Percentiles rank a stretch among this genome's conserved stretches.
Evolutionary conservation across 1,140 invertebrate genomes (phyloP).

Genomic region (Vollenhovia emeryi): DNA sequence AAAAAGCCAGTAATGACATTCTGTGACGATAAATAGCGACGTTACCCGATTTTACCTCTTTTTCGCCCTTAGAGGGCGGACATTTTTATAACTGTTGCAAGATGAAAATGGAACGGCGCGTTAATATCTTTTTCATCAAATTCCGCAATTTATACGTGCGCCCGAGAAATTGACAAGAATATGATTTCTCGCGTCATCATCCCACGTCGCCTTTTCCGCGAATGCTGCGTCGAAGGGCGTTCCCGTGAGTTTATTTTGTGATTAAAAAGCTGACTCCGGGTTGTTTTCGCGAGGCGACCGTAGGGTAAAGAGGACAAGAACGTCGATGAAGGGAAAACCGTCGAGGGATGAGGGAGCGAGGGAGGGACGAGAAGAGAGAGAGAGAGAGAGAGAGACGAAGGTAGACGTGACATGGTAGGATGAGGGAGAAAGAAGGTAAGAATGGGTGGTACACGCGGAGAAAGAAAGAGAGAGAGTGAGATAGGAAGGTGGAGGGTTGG

Average conservation of each 20-base stretch:
- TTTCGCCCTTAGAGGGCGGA: too few species aligned
- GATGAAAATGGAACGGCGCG: background rate
- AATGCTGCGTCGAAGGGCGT: constrained; percentile 32
- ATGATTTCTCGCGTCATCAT: background rate
- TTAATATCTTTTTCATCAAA: background rate
- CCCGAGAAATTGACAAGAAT: background rate
- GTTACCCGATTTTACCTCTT: too few species aligned
- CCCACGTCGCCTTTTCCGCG: constrained; percentile 27
- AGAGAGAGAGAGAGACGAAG: constrained; percentile 21
- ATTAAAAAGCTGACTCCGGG: constrained; percentile 77
- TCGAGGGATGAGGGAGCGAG: constrained; percentile 24
- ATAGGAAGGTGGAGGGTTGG: constrained; percentile 32
- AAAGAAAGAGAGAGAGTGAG: constrained; percentile 32
- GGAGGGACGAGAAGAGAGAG: background rate
- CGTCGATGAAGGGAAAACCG: constrained; percentile 35
- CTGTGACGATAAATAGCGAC: background rate
- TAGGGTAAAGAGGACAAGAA: constrained; percentile 58
- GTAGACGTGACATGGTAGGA: constrained; percentile 36
- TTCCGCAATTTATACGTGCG: background rate
- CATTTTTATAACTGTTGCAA: background rate
- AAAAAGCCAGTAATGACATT: background rate
- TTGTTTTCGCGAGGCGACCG: constrained; percentile 62
- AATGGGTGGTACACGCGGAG: constrained; percentile 27
- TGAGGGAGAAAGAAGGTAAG: constrained; percentile 46
- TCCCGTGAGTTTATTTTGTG: constrained; percentile 73